A percentile compares a stretch with the other conserved stretches of the same genome.
Evolutionary conservation across 2,888 invertebrate genomes (phyloP).

Genomic region (Kryphioiulus occultus): DNA sequence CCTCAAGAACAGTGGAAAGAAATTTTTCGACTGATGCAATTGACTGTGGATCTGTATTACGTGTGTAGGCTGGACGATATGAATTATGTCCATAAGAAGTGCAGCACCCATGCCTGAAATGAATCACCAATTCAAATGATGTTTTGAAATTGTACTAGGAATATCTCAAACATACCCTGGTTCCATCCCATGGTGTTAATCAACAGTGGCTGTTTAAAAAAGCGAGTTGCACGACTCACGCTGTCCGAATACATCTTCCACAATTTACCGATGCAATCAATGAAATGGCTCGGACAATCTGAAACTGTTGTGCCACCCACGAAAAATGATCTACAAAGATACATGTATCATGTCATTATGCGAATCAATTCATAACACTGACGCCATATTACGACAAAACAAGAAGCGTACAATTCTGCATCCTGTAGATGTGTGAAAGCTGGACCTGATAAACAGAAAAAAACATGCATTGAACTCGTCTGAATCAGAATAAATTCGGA

Average conservation of each 20-base stretch:
- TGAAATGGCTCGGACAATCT: neutral
- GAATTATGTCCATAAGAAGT: neutral
- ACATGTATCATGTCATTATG: neutral
- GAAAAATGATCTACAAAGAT: constrained; percentile 28
- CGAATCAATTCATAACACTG: neutral
- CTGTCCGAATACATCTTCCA: neutral
- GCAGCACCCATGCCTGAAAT: neutral
- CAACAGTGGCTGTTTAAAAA: neutral
- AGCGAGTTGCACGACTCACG: too few relatives aligned
- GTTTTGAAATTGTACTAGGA: neutral
- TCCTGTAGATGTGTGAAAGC: neutral
- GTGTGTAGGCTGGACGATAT: constrained; percentile 43
- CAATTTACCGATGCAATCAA: neutral
- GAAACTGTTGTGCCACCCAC: neutral
- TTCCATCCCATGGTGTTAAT: constrained; percentile 47
- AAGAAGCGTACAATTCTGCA: neutral
- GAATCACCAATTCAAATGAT: neutral
- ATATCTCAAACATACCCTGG: neutral
- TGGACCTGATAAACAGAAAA: neutral
- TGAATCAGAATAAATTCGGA: neutral
- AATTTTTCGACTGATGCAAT: neutral
- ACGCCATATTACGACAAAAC: neutral
- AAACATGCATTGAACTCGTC: neutral
- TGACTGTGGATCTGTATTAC: constrained; percentile 11
- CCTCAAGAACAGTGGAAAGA: neutral